Conservation (phyloP, 2,888 invertebrate species). For the Caenorhabditis japonica region DNA sequence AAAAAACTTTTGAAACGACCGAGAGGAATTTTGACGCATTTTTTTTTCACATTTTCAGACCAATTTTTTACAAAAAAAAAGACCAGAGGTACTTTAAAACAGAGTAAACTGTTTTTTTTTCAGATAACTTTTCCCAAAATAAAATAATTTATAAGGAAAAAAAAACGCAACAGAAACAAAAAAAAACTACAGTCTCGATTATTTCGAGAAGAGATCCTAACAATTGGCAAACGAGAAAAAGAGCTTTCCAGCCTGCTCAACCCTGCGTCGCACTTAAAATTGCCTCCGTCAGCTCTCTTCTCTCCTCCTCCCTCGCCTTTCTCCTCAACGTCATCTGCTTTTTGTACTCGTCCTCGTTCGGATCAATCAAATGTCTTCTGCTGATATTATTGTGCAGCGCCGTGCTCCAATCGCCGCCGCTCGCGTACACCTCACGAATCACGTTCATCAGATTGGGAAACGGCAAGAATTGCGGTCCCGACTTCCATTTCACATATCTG, state of each 20-base stretch:
- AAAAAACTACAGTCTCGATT: background rate
- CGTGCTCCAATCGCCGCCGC: conserved; percentile 70
- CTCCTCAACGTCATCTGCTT: conserved; percentile 22
- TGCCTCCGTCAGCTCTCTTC: conserved; percentile 33
- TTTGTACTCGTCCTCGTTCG: conserved; percentile 27
- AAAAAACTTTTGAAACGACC: too few relatives aligned
- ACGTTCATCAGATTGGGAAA: conserved; percentile 62
- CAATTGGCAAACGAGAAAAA: too few relatives aligned
- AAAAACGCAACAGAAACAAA: background rate
- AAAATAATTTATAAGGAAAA: background rate
- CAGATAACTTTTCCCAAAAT: too few relatives aligned
- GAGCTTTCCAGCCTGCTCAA: background rate
- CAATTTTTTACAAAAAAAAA: too few relatives aligned
- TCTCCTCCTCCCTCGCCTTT: conserved; percentile 41
- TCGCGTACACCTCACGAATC: conserved; percentile 59
- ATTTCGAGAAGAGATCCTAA: background rate
- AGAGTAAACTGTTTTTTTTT: too few relatives aligned
- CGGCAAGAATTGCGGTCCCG: conserved; percentile 64
- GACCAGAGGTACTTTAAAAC: too few relatives aligned
- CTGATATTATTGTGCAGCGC: conserved; percentile 65
- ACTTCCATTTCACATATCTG: conserved; percentile 70
- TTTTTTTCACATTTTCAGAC: too few relatives aligned
- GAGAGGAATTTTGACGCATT: too few relatives aligned
- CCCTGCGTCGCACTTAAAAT: conserved; percentile 36
- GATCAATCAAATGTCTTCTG: conserved; percentile 37